Evolutionary conservation across 2,797 vertebrate species (phyloP).

Genomic region (Cyprinella venusta): DNA sequence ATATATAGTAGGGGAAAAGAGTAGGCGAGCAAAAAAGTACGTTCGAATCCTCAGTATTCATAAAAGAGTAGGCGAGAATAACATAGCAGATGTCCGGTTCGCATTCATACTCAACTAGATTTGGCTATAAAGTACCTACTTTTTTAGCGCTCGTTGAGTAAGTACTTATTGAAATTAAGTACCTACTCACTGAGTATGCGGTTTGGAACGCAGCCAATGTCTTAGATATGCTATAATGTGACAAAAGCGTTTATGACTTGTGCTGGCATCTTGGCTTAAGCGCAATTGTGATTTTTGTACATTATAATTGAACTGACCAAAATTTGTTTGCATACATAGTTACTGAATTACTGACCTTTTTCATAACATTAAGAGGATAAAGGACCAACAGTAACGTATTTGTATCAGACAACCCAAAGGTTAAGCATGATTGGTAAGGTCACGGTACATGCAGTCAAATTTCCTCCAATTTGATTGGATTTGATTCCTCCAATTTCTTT

Average conservation of each 20-base stretch:
- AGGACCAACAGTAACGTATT: neutral
- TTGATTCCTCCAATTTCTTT: neutral
- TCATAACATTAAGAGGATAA: neutral
- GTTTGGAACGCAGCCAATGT: no score
- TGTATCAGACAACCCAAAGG: neutral
- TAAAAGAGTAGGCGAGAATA: no score
- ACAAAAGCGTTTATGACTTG: neutral
- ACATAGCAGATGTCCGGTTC: no score
- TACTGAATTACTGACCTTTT: neutral
- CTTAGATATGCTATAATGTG: neutral
- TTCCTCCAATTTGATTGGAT: neutral
- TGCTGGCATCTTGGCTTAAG: neutral
- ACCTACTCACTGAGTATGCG: no score
- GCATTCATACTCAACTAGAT: no score
- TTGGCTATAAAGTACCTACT: no score
- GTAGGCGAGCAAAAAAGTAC: no score
- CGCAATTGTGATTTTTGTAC: neutral
- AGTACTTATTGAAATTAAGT: no score
- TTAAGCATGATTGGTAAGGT: conserved; percentile 1
- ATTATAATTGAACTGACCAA: neutral
- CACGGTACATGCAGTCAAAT: neutral
- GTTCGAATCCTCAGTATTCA: no score
- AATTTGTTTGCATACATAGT: neutral
- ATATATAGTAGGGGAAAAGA: no score
- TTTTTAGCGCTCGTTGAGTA: no score